Percentiles rank a stretch among this genome's conserved stretches.
phyloP scores from a whole-genome alignment of 2,113 vertebrate genomes.

The Dicentrarchus labrax region DNA sequence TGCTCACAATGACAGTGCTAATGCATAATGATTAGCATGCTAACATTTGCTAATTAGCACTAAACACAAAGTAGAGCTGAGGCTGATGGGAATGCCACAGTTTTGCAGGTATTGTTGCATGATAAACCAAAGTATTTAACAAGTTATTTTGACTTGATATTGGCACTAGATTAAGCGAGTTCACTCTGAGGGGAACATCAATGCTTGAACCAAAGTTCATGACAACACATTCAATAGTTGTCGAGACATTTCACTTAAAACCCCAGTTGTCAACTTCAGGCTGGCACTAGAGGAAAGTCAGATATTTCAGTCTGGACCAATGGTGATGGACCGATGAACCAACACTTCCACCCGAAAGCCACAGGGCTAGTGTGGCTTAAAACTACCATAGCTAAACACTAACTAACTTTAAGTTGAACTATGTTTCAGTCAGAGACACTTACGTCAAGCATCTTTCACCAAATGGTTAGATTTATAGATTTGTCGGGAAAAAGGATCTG shows the following conservation, averaged over 20 bases:
- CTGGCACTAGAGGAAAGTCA: not conserved
- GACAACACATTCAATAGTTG: no score
- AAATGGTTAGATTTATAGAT: not conserved
- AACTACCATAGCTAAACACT: not conserved
- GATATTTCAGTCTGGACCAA: not conserved
- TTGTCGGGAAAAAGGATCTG: not conserved
- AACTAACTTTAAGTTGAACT: not conserved
- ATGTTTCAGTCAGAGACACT: not conserved
- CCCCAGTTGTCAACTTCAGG: not conserved
- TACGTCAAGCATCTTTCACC: no score
- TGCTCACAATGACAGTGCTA: not conserved
- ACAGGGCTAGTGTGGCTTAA: no score
- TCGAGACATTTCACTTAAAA: not conserved
- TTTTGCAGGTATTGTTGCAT: not conserved
- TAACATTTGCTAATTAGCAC: not conserved
- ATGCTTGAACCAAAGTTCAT: not conserved
- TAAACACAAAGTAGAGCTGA: not conserved
- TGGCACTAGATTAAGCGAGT: not conserved
- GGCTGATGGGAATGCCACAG: not conserved
- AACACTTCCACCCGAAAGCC: not conserved
- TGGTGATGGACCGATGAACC: not conserved
- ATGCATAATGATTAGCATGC: not conserved
- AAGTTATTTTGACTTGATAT: no score
- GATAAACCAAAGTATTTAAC: not conserved
- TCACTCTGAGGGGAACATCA: not conserved